Conservation (phyloP, 2,797 vertebrate genomes). For the Rhynchonycteris naso region DNA sequence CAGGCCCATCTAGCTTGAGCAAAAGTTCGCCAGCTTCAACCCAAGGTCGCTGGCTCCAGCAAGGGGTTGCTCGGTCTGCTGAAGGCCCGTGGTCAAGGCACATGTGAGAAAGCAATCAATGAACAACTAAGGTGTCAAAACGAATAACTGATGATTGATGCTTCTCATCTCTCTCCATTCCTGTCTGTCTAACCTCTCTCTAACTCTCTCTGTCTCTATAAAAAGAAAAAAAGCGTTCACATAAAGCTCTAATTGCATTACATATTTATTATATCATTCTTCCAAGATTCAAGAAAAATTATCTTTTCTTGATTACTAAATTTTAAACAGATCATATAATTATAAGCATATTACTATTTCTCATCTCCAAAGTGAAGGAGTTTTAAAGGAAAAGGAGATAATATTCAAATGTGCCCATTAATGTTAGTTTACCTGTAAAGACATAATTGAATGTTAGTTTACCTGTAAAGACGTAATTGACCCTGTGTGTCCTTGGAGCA, state of each 20-base stretch:
- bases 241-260: not conserved
- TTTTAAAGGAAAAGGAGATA: not conserved
- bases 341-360: slow-evolving; percentile 17
- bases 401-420: not conserved
- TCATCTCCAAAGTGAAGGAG: not conserved
- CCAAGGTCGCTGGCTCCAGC: no score
- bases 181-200: no score
- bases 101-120: no score
- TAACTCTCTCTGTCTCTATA: no score
- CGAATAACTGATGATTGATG: no score
- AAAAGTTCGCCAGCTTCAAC: no score
- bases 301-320: slow-evolving; percentile 9
- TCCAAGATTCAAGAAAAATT: not conserved
- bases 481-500: slow-evolving; percentile 97
- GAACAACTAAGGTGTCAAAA: no score
- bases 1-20: no score
- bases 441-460: slow-evolving; percentile 92
- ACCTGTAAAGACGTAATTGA: slow-evolving; percentile 99
- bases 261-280: not conserved
- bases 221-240: no score
- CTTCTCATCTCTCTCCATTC: no score
- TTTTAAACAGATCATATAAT: not conserved
- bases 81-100: no score
- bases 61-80: no score
- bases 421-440: slow-evolving; percentile 92